Percentiles rank a stretch among this genome's conserved stretches.
Conservation (phyloP, 2,113 vertebrate genomes). For the Hipposideros armiger region DNA sequence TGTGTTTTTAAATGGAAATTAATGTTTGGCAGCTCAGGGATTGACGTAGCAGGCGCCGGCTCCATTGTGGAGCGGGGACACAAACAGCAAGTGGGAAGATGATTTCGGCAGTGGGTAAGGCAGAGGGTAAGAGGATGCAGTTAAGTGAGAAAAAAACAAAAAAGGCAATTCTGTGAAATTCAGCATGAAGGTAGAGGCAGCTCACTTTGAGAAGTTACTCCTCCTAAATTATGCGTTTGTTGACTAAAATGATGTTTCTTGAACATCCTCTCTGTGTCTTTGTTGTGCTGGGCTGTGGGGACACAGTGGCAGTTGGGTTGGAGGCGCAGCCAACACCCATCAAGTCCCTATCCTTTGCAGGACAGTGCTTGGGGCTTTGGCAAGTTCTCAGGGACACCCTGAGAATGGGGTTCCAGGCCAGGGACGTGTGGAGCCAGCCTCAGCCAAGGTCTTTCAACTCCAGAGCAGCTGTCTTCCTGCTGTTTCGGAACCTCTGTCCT, state of each 20-base stretch:
- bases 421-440: not conserved
- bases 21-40: not conserved
- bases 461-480: not conserved
- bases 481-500: not conserved
- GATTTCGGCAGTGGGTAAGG: not conserved
- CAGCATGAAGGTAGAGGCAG: not conserved
- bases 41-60: not conserved
- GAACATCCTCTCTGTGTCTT: not conserved
- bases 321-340: not conserved
- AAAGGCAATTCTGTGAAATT: not conserved
- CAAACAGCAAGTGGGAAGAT: not conserved
- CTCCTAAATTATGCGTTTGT: not conserved
- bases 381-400: too few species aligned
- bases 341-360: rapidly evolving
- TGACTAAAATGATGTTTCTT: not conserved
- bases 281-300: not conserved
- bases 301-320: rapidly evolving
- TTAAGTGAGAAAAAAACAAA: not conserved
- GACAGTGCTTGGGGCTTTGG: not conserved
- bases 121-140: not conserved
- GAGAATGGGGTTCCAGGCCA: rapidly evolving
- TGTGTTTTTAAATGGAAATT: conserved; percentile 1
- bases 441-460: not conserved
- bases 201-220: too few species aligned
- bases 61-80: not conserved